Conservation (phyloP, 2,888 invertebrate genomes). For the Nomada fucata region DNA sequence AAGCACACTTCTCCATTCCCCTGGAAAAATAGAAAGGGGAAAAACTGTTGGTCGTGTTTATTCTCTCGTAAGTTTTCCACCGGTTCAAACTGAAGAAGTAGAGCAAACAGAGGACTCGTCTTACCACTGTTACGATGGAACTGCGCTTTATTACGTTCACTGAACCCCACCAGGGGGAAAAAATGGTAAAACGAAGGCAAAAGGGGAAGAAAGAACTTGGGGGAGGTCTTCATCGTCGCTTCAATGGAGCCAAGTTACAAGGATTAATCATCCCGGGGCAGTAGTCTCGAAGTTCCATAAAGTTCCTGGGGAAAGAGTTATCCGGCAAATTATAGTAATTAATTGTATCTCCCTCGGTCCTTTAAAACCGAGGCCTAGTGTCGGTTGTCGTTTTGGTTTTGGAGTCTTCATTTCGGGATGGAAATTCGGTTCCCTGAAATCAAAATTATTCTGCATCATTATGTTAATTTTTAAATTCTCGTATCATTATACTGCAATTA, state of each 20-base stretch:
- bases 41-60: too few relatives aligned
- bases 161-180: background rate
- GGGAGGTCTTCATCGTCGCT: background rate
- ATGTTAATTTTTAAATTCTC: too few relatives aligned
- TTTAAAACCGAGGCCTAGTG: too few relatives aligned
- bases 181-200: background rate
- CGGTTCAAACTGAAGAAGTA: background rate
- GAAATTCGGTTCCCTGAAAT: too few relatives aligned
- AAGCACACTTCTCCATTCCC: too few relatives aligned
- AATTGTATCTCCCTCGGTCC: background rate
- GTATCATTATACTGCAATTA: too few relatives aligned
- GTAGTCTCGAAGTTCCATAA: background rate
- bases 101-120: background rate
- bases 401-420: too few relatives aligned
- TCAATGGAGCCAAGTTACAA: background rate
- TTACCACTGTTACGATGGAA: background rate
- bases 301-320: background rate
- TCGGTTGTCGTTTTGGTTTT: too few relatives aligned
- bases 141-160: constrained; percentile 18
- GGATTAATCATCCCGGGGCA: background rate
- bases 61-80: background rate
- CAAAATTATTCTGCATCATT: too few relatives aligned
- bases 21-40: too few relatives aligned
- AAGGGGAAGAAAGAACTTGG: background rate
- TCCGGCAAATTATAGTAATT: background rate